Percentiles rank a stretch among this genome's conserved stretches.
These are phyloP conservation scores for Dendrophyllia cribrosa DNA, from an alignment of 64 coral and sea anemone species.

Conservation along the genomic window DNA sequence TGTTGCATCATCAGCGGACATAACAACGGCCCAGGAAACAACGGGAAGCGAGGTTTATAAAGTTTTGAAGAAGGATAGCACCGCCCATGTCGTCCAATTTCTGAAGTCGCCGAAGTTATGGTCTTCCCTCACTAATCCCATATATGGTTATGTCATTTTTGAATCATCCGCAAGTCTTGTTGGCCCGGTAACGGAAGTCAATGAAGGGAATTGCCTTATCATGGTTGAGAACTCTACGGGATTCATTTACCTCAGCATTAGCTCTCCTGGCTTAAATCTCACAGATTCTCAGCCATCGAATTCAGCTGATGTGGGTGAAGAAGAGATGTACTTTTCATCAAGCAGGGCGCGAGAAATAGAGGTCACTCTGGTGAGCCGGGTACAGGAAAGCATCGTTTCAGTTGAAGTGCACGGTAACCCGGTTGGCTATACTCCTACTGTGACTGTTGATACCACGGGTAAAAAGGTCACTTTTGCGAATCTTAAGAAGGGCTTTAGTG, in stretches of 20 bases:
- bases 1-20: not conserved
- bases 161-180: not conserved
- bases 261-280: not conserved
- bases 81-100: conserved; percentile 18
- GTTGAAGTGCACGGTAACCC: not conserved
- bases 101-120: conserved; percentile 12
- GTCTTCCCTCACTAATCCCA: not conserved
- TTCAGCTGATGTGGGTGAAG: not conserved
- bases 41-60: not conserved
- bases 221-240: not conserved
- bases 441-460: not conserved
- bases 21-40: not conserved
- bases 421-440: not conserved
- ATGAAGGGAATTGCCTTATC: not conserved
- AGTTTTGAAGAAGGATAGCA: not conserved
- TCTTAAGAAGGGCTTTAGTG: conserved; percentile 5
- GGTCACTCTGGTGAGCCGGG: not conserved
- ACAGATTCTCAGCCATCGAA: not conserved
- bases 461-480: not conserved
- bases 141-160: conserved; percentile 22
- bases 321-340: not conserved
- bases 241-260: conserved; percentile 15
- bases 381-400: not conserved
- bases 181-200: not conserved
- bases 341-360: not conserved